Conservation (phyloP, 2,113 vertebrate genomes). For the Laticauda laticaudata region DNA sequence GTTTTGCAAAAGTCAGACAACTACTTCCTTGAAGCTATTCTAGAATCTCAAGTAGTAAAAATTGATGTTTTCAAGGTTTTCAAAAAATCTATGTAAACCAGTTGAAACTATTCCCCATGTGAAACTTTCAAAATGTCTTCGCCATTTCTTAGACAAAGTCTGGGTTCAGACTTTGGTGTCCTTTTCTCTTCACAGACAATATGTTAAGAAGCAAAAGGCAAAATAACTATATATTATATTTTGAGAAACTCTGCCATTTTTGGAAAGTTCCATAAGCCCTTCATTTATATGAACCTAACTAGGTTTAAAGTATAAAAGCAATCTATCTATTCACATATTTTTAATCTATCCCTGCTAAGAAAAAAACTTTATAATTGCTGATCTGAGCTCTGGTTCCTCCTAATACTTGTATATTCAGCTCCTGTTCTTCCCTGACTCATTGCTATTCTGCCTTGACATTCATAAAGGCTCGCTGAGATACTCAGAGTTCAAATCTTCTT, state of each 20-base stretch:
- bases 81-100: background rate
- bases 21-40: background rate
- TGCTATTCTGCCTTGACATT: background rate
- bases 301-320: background rate
- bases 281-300: background rate
- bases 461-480: background rate
- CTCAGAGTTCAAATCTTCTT: background rate
- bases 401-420: background rate
- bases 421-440: background rate
- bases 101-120: background rate
- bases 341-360: background rate
- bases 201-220: background rate
- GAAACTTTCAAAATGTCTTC: background rate
- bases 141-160: background rate
- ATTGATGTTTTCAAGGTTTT: background rate
- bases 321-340: background rate
- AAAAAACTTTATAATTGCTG: background rate
- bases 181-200: background rate
- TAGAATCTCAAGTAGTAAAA: background rate
- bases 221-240: background rate
- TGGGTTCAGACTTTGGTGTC: background rate
- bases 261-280: background rate
- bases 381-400: background rate
- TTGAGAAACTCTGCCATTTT: background rate
- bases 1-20: background rate